Evolutionary conservation across 2,113 vertebrate genomes (phyloP), one percentile per base, ranked within the genome.

Genomic region (Bucco capensis): DNA sequence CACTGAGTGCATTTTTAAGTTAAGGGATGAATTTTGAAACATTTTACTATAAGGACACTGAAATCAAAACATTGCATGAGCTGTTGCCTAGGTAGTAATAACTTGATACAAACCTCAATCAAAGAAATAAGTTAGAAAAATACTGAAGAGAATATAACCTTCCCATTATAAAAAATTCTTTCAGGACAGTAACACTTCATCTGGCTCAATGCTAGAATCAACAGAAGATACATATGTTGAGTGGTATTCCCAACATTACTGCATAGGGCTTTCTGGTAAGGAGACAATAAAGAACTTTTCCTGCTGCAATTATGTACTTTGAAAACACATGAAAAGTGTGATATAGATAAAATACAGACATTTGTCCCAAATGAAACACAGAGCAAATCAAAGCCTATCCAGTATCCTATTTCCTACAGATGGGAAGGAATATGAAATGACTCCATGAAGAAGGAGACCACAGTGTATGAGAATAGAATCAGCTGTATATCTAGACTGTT

Each of bases 341-440:
- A 75, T 77, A 90, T 19, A 82, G 77, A 94, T 82, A 94, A 93
- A 96, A 93, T 78, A 92, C 92, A 95, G 91, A 61, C 74, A 57
- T 75, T 89, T 86, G 46, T 19, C 62, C 23, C 40, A 81, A 93
- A 94, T 85, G 58, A 95, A 92, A 87, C 42, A 79, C 93, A 93
- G 93, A 82, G 51, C 70, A 82, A 94, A 95, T 90, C 86, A 95
- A 94, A 94, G 81, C 60, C 67, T 61, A 37, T 67, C 19, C 84
- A 82, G 66, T 84, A 90, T 89, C 62, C 86, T 64, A 86, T 95
- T 96, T 94, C 91, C 84, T 79, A 81, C 81, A 84, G 65, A 84
- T 89, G 74, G 83, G 40, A 90, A 84, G 57, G 57, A 69, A 93
- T 95, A 89, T 75, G 15, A 93, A 93, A 86, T 57, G 51, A 60